phyloP scores from a whole-genome alignment of 2,797 vertebrate species.

The Sandelia bainsii region DNA sequence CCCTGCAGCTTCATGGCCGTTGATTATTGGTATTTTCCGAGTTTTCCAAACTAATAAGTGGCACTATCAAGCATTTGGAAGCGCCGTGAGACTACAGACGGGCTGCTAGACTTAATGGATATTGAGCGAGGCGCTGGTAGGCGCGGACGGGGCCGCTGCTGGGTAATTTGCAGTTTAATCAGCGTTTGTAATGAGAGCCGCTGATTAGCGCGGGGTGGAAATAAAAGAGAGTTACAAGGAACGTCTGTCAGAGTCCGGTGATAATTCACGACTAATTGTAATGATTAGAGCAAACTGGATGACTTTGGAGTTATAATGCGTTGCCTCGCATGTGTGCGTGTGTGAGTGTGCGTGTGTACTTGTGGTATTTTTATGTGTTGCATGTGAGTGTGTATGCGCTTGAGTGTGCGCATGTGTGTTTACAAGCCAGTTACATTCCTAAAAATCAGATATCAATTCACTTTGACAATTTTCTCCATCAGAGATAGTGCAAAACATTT shows the following conservation, averaged over 20 bases:
- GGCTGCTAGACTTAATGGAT: constrained; percentile 98
- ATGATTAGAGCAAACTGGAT: constrained; percentile 99
- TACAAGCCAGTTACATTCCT: not conserved
- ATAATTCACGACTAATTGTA: constrained; percentile 99
- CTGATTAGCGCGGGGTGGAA: constrained; percentile 98
- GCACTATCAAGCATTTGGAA: constrained; percentile 90
- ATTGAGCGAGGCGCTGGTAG: constrained; percentile 97
- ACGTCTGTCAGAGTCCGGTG: constrained; percentile 99
- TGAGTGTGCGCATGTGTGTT: not conserved
- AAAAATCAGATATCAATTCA: constrained; percentile 34
- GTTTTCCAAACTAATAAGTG: constrained; percentile 99
- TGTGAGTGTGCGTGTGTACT: not conserved
- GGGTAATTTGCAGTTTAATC: constrained; percentile 99
- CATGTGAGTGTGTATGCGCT: not conserved
- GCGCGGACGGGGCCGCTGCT: constrained; percentile 97
- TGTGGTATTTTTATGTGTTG: constrained; percentile 3
- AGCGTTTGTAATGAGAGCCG: constrained; percentile 99
- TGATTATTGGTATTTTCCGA: constrained; percentile 99
- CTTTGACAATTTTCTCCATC: constrained; percentile 31
- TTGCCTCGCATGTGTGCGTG: constrained; percentile 19
- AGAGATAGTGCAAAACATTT: constrained; percentile 3
- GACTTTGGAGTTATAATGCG: constrained; percentile 96
- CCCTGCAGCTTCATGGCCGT: constrained; percentile 80
- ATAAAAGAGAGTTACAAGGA: constrained; percentile 99
- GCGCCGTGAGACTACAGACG: constrained; percentile 88